phyloP scores from a whole-genome alignment of 2,888 invertebrate genomes.

The Amitus sp. region DNA sequence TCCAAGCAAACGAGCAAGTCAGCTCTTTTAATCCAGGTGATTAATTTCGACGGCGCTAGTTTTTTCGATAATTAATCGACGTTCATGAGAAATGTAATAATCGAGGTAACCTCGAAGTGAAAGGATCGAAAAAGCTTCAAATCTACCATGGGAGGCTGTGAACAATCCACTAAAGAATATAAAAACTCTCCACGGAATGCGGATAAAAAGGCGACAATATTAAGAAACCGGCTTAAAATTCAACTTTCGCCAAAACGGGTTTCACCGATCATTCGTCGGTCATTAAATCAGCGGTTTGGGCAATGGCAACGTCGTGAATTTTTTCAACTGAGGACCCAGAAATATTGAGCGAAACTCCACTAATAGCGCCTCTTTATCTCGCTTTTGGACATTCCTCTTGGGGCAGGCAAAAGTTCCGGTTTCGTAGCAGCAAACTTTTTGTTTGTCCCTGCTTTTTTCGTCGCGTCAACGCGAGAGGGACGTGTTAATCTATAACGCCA shows the following conservation, averaged over 20 bases:
- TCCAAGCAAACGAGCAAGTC: no score
- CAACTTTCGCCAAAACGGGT: slow-evolving; percentile 10
- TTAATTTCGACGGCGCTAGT: no score
- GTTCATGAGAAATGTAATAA: no score
- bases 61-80: no score
- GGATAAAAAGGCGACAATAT: neutral
- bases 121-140: no score
- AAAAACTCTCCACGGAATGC: no score
- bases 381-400: slow-evolving; percentile 14
- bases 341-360: slow-evolving; percentile 24
- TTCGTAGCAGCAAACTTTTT: slow-evolving; percentile 29
- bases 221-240: neutral
- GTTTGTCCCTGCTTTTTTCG: slow-evolving; percentile 30
- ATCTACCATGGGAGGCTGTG: no score
- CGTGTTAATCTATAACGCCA: slow-evolving; percentile 49
- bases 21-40: no score
- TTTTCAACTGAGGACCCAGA: slow-evolving; percentile 12
- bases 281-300: slow-evolving; percentile 20
- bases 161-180: no score
- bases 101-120: no score
- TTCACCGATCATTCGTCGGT: slow-evolving; percentile 19
- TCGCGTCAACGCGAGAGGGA: slow-evolving; percentile 34
- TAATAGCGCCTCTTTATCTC: slow-evolving; percentile 50
- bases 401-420: slow-evolving; percentile 18
- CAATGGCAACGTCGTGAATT: slow-evolving; percentile 13